phyloP scores from a whole-genome alignment of 2,888 invertebrate species.

The Steinernema hermaphroditum region DNA sequence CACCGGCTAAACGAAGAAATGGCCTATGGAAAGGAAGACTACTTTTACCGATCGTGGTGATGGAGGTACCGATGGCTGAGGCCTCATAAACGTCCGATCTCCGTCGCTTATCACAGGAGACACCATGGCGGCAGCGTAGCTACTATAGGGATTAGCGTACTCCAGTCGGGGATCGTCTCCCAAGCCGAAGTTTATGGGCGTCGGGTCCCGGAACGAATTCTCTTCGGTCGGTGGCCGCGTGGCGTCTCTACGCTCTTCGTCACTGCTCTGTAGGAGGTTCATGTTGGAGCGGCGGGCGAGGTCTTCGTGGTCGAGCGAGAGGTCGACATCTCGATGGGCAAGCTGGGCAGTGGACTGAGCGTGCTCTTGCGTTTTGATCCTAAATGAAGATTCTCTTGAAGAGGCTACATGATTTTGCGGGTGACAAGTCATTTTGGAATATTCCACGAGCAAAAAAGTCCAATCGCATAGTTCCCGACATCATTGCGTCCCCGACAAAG shows the following conservation, averaged over 20 bases:
- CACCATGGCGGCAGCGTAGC: slow-evolving; percentile 64
- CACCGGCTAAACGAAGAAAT: background rate
- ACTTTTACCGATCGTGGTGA: slow-evolving; percentile 11
- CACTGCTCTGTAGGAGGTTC: slow-evolving; percentile 31
- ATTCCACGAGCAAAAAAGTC: too few relatives aligned
- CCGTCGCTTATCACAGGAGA: slow-evolving; percentile 57
- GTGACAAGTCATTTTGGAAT: too few relatives aligned
- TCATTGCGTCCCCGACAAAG: too few relatives aligned
- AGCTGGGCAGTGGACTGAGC: background rate
- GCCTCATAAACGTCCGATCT: background rate
- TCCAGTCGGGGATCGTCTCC: slow-evolving; percentile 38
- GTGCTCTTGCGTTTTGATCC: slow-evolving; percentile 25
- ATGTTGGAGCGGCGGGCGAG: slow-evolving; percentile 24
- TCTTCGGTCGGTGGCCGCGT: slow-evolving; percentile 35
- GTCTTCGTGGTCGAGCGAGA: slow-evolving; percentile 40
- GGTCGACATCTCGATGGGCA: slow-evolving; percentile 28
- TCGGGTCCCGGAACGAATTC: slow-evolving; percentile 39
- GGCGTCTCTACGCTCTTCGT: slow-evolving; percentile 24
- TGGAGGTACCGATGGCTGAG: background rate
- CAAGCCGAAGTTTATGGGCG: slow-evolving; percentile 29
- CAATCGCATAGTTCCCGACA: too few relatives aligned
- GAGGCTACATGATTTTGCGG: too few relatives aligned
- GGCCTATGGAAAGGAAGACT: background rate
- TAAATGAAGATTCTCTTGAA: too few relatives aligned
- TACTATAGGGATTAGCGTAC: slow-evolving; percentile 47